Evolutionary conservation across 2,888 invertebrate genomes (phyloP).

Genomic region (Cryptops parisi): DNA sequence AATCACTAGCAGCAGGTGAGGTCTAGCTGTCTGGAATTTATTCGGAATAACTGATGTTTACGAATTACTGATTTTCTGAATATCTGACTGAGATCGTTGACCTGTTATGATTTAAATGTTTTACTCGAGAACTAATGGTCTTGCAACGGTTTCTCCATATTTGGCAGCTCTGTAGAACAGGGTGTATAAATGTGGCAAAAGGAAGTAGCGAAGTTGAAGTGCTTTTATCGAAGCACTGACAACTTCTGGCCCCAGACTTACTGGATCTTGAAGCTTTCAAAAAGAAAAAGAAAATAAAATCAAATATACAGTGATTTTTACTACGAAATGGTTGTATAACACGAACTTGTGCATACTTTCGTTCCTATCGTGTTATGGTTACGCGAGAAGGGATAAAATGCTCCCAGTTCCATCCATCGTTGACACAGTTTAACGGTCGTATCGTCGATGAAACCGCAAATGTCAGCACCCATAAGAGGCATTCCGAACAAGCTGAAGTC

Average conservation of each 20-base stretch:
- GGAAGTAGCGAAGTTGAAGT: conserved; percentile 48
- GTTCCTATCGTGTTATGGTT: conserved; percentile 50
- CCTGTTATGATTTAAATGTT: too few relatives aligned
- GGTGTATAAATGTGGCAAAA: conserved; percentile 67
- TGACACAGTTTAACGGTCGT: conserved; percentile 56
- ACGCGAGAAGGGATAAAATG: conserved; percentile 73
- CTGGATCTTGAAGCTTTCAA: conserved; percentile 85
- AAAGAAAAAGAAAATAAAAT: too few relatives aligned
- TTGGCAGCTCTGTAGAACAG: conserved; percentile 56
- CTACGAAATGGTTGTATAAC: too few relatives aligned
- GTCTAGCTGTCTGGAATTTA: too few relatives aligned
- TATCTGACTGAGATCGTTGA: too few relatives aligned
- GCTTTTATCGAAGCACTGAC: conserved; percentile 48
- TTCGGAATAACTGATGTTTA: background rate
- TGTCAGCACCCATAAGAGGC: conserved; percentile 48
- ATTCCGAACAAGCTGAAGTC: conserved; percentile 37
- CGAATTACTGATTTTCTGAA: too few relatives aligned
- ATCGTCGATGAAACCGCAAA: conserved; percentile 67
- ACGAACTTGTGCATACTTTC: too few relatives aligned
- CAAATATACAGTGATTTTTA: too few relatives aligned
- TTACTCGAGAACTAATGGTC: conserved; percentile 67
- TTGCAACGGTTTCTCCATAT: conserved; percentile 55
- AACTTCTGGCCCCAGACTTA: conserved; percentile 50
- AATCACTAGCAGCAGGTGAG: background rate
- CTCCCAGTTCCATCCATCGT: conserved; percentile 73